These are phyloP conservation scores for Eubasilissa regina DNA, from an alignment of 1,140 invertebrate genomes.

Conservation along the genomic window DNA sequence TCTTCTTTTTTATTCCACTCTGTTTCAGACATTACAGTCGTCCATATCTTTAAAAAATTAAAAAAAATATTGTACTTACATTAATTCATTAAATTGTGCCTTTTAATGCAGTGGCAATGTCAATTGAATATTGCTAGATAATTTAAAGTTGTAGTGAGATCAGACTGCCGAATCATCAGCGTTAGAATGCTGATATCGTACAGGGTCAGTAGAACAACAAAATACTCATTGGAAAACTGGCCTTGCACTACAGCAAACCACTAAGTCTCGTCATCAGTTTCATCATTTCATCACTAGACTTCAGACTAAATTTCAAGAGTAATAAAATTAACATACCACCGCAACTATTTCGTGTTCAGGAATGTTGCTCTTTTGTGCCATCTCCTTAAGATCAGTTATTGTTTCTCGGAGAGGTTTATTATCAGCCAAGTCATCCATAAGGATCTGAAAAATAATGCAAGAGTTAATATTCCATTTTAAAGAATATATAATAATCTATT, in stretches of 20 bases:
- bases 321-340: slow-evolving; percentile 70
- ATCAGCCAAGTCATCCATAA: slow-evolving; percentile 88
- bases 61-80: neutral
- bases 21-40: slow-evolving; percentile 92
- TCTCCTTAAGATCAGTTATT: slow-evolving; percentile 87
- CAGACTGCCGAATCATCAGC: slow-evolving; percentile 57
- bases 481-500: neutral
- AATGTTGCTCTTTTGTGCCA: slow-evolving; percentile 85
- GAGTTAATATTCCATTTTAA: neutral
- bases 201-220: slow-evolving; percentile 24
- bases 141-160: slow-evolving; percentile 32
- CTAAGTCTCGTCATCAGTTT: slow-evolving; percentile 60
- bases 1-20: slow-evolving; percentile 99
- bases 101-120: too few relatives aligned
- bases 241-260: slow-evolving; percentile 30
- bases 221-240: slow-evolving; percentile 46
- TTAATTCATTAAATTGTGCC: too few relatives aligned
- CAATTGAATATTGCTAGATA: slow-evolving; percentile 28
- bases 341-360: slow-evolving; percentile 91
- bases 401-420: slow-evolving; percentile 87
- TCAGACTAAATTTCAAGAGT: neutral
- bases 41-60: slow-evolving; percentile 83
- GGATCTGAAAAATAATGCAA: slow-evolving; percentile 63
- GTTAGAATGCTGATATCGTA: slow-evolving; percentile 42
- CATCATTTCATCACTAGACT: slow-evolving; percentile 51